A percentile compares a stretch with the other conserved stretches of the same genome.
These are phyloP conservation scores for Anastrepha ludens DNA, from an alignment of 1,140 invertebrate genomes.

Conservation along the genomic window DNA sequence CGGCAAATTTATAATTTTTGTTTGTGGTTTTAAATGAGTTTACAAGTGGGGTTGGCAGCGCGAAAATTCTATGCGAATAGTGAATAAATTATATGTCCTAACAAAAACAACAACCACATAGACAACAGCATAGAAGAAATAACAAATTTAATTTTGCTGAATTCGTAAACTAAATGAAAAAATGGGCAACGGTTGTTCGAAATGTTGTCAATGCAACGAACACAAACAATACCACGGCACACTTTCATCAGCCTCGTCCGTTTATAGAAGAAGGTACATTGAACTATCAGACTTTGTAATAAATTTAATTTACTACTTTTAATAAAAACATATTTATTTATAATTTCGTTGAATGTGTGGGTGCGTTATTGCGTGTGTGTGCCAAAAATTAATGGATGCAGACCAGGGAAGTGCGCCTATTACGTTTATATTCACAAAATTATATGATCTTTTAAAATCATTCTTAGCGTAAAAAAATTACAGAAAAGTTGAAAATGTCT, in stretches of 20 bases:
- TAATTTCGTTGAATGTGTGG: too few species aligned
- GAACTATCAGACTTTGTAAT: background rate
- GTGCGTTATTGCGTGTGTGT: background rate
- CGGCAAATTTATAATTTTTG: conserved; percentile 5
- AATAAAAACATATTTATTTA: background rate
- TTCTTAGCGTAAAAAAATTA: too few species aligned
- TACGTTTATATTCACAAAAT: too few species aligned
- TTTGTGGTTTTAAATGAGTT: background rate
- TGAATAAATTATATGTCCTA: conserved; percentile 15
- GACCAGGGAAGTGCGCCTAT: too few species aligned
- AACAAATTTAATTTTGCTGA: conserved; percentile 23
- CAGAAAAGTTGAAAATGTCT: too few species aligned
- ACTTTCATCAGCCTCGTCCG: conserved; percentile 71
- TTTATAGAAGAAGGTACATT: conserved; percentile 72
- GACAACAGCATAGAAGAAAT: background rate
- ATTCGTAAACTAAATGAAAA: background rate
- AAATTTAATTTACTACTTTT: too few species aligned
- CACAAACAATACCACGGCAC: conserved; percentile 70
- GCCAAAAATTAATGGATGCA: too few species aligned
- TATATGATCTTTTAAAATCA: too few species aligned
- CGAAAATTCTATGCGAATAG: background rate
- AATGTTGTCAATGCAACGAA: conserved; percentile 72
- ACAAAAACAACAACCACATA: background rate
- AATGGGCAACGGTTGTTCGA: conserved; percentile 74
- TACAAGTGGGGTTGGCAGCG: background rate